These are phyloP conservation scores for Athalia circularis DNA, from an alignment of 2,888 invertebrate species.

Conservation along the genomic window DNA sequence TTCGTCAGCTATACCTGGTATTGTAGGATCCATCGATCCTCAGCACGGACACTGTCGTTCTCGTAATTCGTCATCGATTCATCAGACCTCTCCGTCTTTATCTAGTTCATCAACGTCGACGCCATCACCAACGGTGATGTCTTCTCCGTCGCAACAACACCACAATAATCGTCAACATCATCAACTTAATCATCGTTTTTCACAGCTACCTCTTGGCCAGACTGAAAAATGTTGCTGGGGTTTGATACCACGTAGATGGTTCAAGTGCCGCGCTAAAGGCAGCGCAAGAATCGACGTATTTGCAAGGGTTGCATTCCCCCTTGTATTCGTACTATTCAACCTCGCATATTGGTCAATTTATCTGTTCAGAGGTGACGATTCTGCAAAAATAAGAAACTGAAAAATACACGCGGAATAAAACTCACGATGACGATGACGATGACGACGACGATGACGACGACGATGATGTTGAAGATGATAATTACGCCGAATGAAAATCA, in stretches of 20 bases:
- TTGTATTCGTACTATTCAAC: slow-evolving; percentile 93
- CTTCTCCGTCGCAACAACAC: slow-evolving; percentile 51
- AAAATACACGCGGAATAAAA: background rate
- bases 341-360: slow-evolving; percentile 92
- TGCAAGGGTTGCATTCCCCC: slow-evolving; percentile 92
- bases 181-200: slow-evolving; percentile 37
- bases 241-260: slow-evolving; percentile 63
- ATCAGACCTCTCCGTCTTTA: slow-evolving; percentile 8
- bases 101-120: slow-evolving; percentile 55
- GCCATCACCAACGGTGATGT: slow-evolving; percentile 29
- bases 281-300: slow-evolving; percentile 90
- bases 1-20: no score
- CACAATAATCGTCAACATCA: slow-evolving; percentile 57
- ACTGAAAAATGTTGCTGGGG: slow-evolving; percentile 63
- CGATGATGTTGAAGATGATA: background rate
- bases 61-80: slow-evolving; percentile 59
- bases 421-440: background rate
- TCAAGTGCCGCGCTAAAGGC: slow-evolving; percentile 66
- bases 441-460: background rate
- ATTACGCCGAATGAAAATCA: no score
- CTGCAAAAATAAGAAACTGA: slow-evolving; percentile 38
- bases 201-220: slow-evolving; percentile 42
- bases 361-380: slow-evolving; percentile 82
- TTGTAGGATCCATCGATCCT: slow-evolving; percentile 2
- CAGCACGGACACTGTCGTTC: slow-evolving; percentile 53